Conservation (phyloP, 1,140 invertebrate species). For the Plodia interpunctella region DNA sequence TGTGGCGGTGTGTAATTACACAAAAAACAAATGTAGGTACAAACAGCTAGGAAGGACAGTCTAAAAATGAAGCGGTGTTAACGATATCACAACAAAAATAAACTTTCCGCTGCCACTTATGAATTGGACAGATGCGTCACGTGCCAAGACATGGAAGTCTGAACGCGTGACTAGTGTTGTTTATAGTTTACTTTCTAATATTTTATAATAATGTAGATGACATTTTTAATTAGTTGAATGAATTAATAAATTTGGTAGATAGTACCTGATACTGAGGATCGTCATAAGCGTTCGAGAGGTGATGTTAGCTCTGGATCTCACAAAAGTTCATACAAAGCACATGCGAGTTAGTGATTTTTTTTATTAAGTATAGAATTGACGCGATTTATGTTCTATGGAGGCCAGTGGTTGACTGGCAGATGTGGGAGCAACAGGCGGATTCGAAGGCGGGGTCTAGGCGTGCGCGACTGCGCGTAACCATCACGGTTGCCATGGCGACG, state of each 20-base stretch:
- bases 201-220: neutral
- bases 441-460: conserved; percentile 45
- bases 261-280: conserved; percentile 57
- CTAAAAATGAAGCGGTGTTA: too few species aligned
- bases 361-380: conserved; percentile 16
- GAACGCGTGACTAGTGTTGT: too few species aligned
- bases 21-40: too few species aligned
- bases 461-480: conserved; percentile 55
- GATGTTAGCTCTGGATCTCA: neutral
- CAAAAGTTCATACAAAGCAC: conserved; percentile 28
- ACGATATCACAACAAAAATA: too few species aligned
- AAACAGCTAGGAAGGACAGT: too few species aligned
- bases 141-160: neutral
- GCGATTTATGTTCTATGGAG: conserved; percentile 29
- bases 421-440: conserved; percentile 70
- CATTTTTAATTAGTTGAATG: neutral
- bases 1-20: too few species aligned
- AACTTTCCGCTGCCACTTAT: neutral
- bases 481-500: conserved; percentile 66
- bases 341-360: conserved; percentile 3
- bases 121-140: neutral
- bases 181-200: too few species aligned
- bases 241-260: neutral
- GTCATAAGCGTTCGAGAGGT: conserved; percentile 38
- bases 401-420: conserved; percentile 52